Conservation (phyloP, 1,140 invertebrate species). For the Eurosta solidaginis region DNA sequence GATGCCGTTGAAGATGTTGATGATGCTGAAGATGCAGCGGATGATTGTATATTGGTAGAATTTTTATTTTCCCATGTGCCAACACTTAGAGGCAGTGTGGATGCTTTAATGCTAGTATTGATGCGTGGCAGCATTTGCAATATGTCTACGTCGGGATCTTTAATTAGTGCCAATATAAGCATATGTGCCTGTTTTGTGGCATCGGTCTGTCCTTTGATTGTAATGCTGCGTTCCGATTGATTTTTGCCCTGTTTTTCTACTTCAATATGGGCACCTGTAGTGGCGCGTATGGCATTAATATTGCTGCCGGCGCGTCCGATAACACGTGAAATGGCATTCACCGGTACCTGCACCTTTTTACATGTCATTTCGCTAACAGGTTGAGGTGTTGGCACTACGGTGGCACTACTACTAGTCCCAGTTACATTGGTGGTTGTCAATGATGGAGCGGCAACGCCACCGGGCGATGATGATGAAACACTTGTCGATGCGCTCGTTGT, state of each 20-base stretch:
- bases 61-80: conserved; percentile 58
- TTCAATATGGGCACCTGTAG: conserved; percentile 95
- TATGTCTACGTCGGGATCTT: conserved; percentile 92
- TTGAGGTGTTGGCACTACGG: conserved; percentile 1
- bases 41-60: conserved; percentile 61
- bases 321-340: conserved; percentile 92
- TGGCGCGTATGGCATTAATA: conserved; percentile 93
- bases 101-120: conserved; percentile 62
- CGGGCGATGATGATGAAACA: background rate
- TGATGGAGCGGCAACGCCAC: conserved; percentile 2
- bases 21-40: conserved; percentile 34
- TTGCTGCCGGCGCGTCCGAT: conserved; percentile 95
- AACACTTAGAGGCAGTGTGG: conserved; percentile 58
- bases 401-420: conserved; percentile 35
- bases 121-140: conserved; percentile 78
- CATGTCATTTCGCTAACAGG: conserved; percentile 51
- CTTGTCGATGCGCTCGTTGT: conserved; percentile 18
- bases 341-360: conserved; percentile 90
- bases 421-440: conserved; percentile 34
- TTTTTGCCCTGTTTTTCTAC: conserved; percentile 96
- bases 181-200: conserved; percentile 87
- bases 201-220: conserved; percentile 91
- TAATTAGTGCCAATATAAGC: conserved; percentile 84
- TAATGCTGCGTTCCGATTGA: conserved; percentile 90
- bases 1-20: conserved; percentile 40